A percentile compares a stretch with the other conserved stretches of the same genome.
phyloP scores from a whole-genome alignment of 2,797 vertebrate genomes.

The Sebastes nivosus region DNA sequence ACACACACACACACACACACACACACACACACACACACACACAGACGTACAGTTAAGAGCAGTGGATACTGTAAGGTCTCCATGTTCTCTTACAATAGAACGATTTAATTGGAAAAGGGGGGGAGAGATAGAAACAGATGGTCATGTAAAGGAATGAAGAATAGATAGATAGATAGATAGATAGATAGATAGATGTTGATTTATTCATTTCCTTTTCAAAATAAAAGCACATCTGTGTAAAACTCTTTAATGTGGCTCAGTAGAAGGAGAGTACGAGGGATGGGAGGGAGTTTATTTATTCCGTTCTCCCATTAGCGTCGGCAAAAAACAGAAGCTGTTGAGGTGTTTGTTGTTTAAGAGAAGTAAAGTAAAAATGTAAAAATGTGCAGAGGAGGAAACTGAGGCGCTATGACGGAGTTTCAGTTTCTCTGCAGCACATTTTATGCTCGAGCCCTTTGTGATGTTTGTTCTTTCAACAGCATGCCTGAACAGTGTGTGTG shows the following conservation, averaged over 20 bases:
- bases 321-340: neutral
- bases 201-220: neutral
- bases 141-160: neutral
- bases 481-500: slow-evolving; percentile 28
- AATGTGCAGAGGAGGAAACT: neutral
- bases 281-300: neutral
- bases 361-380: neutral
- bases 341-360: neutral
- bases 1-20: neutral
- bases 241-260: neutral
- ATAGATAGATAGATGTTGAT: neutral
- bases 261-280: neutral
- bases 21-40: neutral
- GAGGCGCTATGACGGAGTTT: neutral
- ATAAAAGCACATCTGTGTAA: neutral
- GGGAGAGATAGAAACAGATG: neutral
- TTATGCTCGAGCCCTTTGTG: slow-evolving; percentile 50
- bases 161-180: slow-evolving; percentile 12
- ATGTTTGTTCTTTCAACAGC: slow-evolving; percentile 51
- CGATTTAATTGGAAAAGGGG: neutral
- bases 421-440: slow-evolving; percentile 46
- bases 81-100: neutral
- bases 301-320: neutral
- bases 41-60: neutral
- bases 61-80: neutral